phyloP scores from a whole-genome alignment of 2,888 invertebrate species.

The Euproctis similis region DNA sequence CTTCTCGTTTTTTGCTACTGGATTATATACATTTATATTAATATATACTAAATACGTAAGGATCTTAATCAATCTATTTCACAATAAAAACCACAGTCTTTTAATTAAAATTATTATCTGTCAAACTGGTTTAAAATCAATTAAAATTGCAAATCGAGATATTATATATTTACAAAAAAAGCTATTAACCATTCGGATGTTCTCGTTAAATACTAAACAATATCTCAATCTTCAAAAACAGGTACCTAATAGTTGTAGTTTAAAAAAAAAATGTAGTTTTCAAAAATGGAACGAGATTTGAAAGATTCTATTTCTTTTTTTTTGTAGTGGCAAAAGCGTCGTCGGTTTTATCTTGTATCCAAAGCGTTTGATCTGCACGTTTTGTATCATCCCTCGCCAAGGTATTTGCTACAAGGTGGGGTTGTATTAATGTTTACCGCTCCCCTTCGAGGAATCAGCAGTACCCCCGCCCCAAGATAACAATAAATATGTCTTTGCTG shows the following conservation, averaged over 20 bases:
- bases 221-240: background rate
- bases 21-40: no score
- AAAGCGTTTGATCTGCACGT: constrained; percentile 33
- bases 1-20: no score
- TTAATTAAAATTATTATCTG: background rate
- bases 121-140: no score
- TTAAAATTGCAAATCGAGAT: background rate
- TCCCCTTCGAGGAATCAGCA: constrained; percentile 31
- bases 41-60: no score
- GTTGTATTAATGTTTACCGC: constrained; percentile 4
- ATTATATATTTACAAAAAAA: background rate
- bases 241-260: background rate
- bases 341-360: constrained; percentile 21
- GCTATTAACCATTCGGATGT: background rate
- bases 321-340: constrained; percentile 5
- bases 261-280: no score
- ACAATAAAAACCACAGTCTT: no score
- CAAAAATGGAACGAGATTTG: no score
- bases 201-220: background rate
- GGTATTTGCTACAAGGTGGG: constrained; percentile 6
- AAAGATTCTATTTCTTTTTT: no score
- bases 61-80: no score
- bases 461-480: constrained; percentile 56
- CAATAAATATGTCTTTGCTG: constrained; percentile 73
- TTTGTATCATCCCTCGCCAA: constrained; percentile 23